Evolutionary conservation across 2,113 vertebrate species (phyloP).

Genomic region (Acanthochromis polyacanthus): DNA sequence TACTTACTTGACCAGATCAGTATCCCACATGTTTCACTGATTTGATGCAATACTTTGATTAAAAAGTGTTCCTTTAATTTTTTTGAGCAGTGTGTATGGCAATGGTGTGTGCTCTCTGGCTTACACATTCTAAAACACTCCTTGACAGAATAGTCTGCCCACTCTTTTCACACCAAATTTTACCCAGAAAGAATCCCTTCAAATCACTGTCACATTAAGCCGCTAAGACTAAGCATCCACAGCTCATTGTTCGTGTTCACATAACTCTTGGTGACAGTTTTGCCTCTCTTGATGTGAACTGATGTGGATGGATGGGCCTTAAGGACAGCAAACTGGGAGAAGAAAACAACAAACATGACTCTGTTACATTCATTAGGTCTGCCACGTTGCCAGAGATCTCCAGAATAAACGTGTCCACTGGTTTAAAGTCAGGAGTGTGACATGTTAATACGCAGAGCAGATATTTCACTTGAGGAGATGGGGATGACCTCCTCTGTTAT

Average conservation of each 20-base stretch:
- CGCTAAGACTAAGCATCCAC: slow-evolving; percentile 10
- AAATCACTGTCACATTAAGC: slow-evolving; percentile 28
- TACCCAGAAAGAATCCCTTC: slow-evolving; percentile 23
- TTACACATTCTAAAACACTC: slow-evolving; percentile 10
- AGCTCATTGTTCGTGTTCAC: slow-evolving; percentile 14
- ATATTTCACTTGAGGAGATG: slow-evolving; percentile 1
- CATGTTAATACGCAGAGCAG: not conserved
- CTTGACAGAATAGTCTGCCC: slow-evolving; percentile 26
- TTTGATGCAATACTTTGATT: too few relatives aligned
- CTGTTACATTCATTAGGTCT: slow-evolving; percentile 26
- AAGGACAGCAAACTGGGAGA: slow-evolving; percentile 20
- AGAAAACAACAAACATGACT: slow-evolving; percentile 28
- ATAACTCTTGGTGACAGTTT: slow-evolving; percentile 15
- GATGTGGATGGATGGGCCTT: slow-evolving; percentile 31
- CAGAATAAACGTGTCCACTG: not conserved
- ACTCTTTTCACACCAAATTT: slow-evolving; percentile 46
- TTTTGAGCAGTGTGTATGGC: too few relatives aligned
- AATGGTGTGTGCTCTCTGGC: not conserved
- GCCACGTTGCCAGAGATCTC: not conserved
- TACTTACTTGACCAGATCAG: too few relatives aligned
- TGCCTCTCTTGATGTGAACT: slow-evolving; percentile 21
- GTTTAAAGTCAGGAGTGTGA: not conserved
- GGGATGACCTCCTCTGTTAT: not conserved
- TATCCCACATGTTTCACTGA: too few relatives aligned
- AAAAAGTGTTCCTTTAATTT: too few relatives aligned